Conservation (phyloP, 53 echinoderm and acorn worm species). For the Stichopus horrens region DNA sequence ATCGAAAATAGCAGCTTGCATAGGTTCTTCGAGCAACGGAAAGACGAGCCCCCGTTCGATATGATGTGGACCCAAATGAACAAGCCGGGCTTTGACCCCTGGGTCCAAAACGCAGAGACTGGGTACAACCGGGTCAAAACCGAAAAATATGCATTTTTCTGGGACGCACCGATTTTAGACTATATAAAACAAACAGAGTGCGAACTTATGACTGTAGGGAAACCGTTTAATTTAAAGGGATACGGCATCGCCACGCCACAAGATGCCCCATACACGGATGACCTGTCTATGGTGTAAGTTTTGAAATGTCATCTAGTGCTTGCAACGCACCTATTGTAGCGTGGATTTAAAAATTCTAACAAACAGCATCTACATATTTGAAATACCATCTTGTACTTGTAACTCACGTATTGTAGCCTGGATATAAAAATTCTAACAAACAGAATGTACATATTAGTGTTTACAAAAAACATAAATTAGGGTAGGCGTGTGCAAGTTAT, state of each 20-base stretch:
- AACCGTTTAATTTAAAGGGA: slow-evolving; percentile 97
- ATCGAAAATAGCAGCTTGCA: slow-evolving; percentile 92
- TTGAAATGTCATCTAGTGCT: too few relatives aligned
- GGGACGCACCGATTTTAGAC: slow-evolving; percentile 99
- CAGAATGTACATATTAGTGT: too few relatives aligned
- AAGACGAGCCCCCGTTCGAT: slow-evolving; percentile 57
- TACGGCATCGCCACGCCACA: slow-evolving; percentile 98
- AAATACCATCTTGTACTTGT: too few relatives aligned
- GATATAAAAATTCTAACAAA: too few relatives aligned
- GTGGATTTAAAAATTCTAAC: too few relatives aligned
- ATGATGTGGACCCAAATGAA: slow-evolving; percentile 89
- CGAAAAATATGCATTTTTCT: slow-evolving; percentile 92
- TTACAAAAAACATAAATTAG: too few relatives aligned
- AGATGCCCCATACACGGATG: slow-evolving; percentile 78
- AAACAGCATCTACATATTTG: too few relatives aligned
- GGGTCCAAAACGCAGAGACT: slow-evolving; percentile 77
- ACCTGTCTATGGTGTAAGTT: slow-evolving; percentile 92
- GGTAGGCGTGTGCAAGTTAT: too few relatives aligned
- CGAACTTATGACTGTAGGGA: slow-evolving; percentile 94
- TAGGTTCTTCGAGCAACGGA: slow-evolving; percentile 78
- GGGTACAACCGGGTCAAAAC: slow-evolving; percentile 80
- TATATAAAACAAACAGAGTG: slow-evolving; percentile 98
- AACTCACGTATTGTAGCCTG: too few relatives aligned
- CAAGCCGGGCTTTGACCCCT: slow-evolving; percentile 48
- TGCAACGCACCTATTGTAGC: too few relatives aligned